These are phyloP conservation scores for Orius laevigatus DNA, from an alignment of 1,140 invertebrate species.

Conservation along the genomic window DNA sequence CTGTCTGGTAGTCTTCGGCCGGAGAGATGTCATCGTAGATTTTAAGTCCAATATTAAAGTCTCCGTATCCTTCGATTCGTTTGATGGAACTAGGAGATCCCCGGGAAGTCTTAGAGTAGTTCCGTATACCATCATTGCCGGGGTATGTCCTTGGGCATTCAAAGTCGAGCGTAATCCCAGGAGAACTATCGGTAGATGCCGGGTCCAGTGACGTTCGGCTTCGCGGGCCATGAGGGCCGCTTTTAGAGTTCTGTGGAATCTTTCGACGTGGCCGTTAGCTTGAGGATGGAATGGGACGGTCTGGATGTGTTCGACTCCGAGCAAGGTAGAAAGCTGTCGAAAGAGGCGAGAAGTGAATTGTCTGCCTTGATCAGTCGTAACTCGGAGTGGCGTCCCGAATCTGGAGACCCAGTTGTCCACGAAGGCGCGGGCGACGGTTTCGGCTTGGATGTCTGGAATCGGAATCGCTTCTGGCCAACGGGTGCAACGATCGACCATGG, in stretches of 20 bases:
- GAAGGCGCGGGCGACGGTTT: conserved; percentile 18
- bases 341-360: conserved; percentile 18
- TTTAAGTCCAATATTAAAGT: not conserved
- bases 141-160: conserved; percentile 22
- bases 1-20: not conserved
- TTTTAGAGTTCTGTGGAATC: conserved; percentile 27
- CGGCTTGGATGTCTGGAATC: conserved; percentile 21
- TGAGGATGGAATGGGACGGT: conserved; percentile 17
- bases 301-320: conserved; percentile 8
- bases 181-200: conserved; percentile 26
- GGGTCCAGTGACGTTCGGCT: not conserved
- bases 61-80: not conserved
- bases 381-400: conserved; percentile 18
- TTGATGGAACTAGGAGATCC: conserved; percentile 23
- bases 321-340: not conserved
- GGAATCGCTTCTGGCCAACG: conserved; percentile 21
- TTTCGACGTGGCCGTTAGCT: conserved; percentile 28
- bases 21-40: not conserved
- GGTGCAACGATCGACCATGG: conserved; percentile 22
- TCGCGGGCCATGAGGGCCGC: conserved; percentile 24
- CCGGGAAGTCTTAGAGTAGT: conserved; percentile 23
- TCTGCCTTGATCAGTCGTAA: conserved; percentile 20
- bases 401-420: conserved; percentile 19
- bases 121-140: conserved; percentile 26
- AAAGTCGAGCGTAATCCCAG: conserved; percentile 24